Conservation (phyloP, 1,140 invertebrate species). For the Leptinotarsa texana region DNA sequence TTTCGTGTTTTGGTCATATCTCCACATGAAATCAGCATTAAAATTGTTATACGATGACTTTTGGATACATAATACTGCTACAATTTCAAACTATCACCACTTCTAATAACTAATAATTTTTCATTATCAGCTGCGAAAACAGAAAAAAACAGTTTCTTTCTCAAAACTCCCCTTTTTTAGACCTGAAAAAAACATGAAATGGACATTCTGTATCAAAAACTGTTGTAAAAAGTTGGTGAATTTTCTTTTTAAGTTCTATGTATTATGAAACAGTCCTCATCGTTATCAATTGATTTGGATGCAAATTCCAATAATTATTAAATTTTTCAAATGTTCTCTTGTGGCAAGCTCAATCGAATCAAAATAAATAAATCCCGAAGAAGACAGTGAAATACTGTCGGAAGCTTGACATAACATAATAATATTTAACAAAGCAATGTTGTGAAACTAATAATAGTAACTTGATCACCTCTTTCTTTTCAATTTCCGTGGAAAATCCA, state of each 20-base stretch:
- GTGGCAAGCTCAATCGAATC: too few species aligned
- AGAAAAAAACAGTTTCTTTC: neutral
- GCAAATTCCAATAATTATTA: too few species aligned
- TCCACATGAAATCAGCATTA: neutral
- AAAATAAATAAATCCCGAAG: too few species aligned
- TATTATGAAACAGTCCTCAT: too few species aligned
- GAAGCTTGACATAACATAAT: neutral
- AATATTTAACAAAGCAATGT: neutral
- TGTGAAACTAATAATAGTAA: neutral
- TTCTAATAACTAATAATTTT: neutral
- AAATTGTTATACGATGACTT: neutral
- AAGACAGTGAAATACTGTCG: too few species aligned
- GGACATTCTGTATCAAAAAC: too few species aligned
- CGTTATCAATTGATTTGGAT: too few species aligned
- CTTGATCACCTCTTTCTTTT: constrained; percentile 6
- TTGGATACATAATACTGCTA: neutral
- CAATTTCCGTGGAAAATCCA: constrained; percentile 8
- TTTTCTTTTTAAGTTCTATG: too few species aligned
- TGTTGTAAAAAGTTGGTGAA: too few species aligned
- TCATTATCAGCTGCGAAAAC: neutral
- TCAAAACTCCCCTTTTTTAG: too few species aligned
- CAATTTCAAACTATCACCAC: neutral
- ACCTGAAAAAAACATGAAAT: too few species aligned
- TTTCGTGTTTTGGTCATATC: neutral
- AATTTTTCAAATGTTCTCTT: too few species aligned